Evolutionary conservation across 2,888 invertebrate genomes (phyloP), one percentile per base, ranked within the genome.

Genomic region (Spialia ferax): DNA sequence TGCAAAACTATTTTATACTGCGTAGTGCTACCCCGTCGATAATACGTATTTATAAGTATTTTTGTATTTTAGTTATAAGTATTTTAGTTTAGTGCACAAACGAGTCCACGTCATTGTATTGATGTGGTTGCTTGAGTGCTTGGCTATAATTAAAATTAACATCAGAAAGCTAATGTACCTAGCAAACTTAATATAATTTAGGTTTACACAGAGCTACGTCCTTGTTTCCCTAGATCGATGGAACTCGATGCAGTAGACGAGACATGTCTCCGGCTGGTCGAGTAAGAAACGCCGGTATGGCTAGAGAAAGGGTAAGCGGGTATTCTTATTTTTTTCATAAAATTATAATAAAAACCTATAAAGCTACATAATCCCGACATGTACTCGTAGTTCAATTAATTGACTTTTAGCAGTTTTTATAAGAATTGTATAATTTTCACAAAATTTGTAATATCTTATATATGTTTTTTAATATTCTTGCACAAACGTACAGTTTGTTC

Each of bases 191-290:
- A 2, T 38, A 38, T 38, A 38, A n/a, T n/a, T n/a, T 15, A 15
- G 15, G 15, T 42, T n/a, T 42, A 42, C 42, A 42, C 23, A 52
- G n/a, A 22, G 22, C n/a, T 23, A 23, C 52, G 22, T 52, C 8
- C 13, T 23, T 22, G 52, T 52, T 52, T 22, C n/a, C n/a, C 48
- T 61, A 79, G 79, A 86, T 92, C 81, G 95, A 95, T 72, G 95
- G 95, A 76, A 95, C 96, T 76, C 95, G 97, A 82, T 95, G 96
- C 79, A 97, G 97, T 76, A 95, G 97, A 78, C 95, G 98, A 79
- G 98, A 98, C 85, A 96, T 97, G 95, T 97, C 97, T 70, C 97
- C 97, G 61, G 96, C 96, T 74, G 96, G 96, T 74, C 94, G 96
- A 75, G 96, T 96, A 80, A 93, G 96, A 77, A 94, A 96, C 67